Evolutionary conservation across 2,888 invertebrate species (phyloP).

Genomic region (Athalia circularis): DNA sequence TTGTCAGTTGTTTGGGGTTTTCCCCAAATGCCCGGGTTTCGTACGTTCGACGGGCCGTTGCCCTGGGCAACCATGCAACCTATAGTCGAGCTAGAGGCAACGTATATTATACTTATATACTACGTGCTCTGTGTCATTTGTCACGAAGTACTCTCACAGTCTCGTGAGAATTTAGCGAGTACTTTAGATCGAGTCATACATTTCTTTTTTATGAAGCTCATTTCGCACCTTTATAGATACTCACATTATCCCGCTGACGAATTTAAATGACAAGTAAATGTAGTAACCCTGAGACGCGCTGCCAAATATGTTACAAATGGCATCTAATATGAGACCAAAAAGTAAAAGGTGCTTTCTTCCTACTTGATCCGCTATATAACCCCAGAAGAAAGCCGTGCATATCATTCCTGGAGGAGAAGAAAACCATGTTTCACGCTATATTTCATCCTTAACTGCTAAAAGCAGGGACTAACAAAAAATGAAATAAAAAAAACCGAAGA

Average conservation of each 20-base stretch:
- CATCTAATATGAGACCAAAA: slow-evolving; percentile 80
- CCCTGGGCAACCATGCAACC: slow-evolving; percentile 17
- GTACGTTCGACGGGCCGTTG: slow-evolving; percentile 4
- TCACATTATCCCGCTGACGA: slow-evolving; percentile 85
- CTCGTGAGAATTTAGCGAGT: background rate
- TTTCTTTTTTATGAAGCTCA: slow-evolving; percentile 8
- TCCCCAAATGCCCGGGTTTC: slow-evolving; percentile 2
- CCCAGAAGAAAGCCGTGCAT: slow-evolving; percentile 85
- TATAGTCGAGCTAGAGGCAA: background rate
- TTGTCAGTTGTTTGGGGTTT: slow-evolving; percentile 17
- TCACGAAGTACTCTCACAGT: slow-evolving; percentile 19
- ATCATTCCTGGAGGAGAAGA: slow-evolving; percentile 81
- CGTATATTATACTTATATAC: background rate
- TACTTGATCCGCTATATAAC: slow-evolving; percentile 83
- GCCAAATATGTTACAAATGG: slow-evolving; percentile 79
- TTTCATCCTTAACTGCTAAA: background rate
- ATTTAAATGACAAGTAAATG: slow-evolving; percentile 83
- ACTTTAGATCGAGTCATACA: background rate
- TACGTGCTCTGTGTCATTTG: background rate
- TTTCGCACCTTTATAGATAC: slow-evolving; percentile 63
- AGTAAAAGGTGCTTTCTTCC: slow-evolving; percentile 82
- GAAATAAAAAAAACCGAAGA: background rate
- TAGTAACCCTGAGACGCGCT: slow-evolving; percentile 81
- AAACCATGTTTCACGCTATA: background rate
- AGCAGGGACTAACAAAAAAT: background rate